Evolutionary conservation across 2,113 vertebrate genomes (phyloP), one percentile per base, ranked within the genome.

Genomic region (Rallus limicola): DNA sequence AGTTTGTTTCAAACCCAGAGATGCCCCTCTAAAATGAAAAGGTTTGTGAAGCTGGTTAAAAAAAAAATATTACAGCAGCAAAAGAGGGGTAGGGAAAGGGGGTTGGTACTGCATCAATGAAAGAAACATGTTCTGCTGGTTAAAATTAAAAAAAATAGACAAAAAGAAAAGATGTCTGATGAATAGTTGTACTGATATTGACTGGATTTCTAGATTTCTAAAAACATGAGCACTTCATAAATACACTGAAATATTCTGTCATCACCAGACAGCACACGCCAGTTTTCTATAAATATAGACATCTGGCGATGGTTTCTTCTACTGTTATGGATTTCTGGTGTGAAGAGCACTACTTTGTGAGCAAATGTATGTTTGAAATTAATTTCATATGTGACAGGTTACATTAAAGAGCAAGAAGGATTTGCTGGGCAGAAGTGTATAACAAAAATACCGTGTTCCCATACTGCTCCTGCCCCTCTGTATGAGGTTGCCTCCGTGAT

Each of bases 181-280:
- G 62, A 93, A 83, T 87, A 84, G 91, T 78, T 88, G 90, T 75
- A 90, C 81, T 86, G 90, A 94, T 92, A 95, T 33, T 87, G 82
- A 95, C 65, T 91, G 59, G 63, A 94, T 94, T 94, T 93, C 89
- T 93, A 1, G 74, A 95, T 88, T 96, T 82, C 87, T 93, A 40
- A 92, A 92, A 90, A 89, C 83, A 94, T 5, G 36, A 94, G 90
- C 84, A 81, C 88, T 94, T 91, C 96, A 97, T 93, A 97, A 93
- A 95, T 96, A 96, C 50, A 93, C 83, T 91, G 88, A 96, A 96
- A 96, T 93, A 78, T 94, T 93, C 96, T 96, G 94, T 97, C 93
- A 93, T 86, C 79, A 0, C 90, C 55, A 86, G 76, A 86, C 40
- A 92, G 85, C 85, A 93, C 62, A 68, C 60, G 88, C 75, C 29